Base-by-base conservation (phyloP, 92 coral and sea anemone species). In the Paramuricea clavata region DNA sequence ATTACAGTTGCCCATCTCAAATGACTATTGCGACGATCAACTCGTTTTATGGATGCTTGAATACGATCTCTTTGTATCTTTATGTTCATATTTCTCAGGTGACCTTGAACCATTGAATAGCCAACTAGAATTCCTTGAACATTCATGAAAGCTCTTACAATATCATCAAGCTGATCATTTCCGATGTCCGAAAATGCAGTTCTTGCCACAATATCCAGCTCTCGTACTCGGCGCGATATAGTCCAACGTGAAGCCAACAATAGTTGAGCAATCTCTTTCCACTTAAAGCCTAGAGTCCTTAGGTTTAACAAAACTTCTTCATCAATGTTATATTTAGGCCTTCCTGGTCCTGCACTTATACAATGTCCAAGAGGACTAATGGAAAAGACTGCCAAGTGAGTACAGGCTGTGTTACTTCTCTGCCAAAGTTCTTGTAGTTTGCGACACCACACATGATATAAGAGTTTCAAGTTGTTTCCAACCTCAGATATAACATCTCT, bases 201-300 rank as follows among this genome's bases (percentile, higher is more conserved):
- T 71, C 34, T 73, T 84, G 77, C 77, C 10, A 47, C 82, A 79
- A 87, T 91, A 49, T 89, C 89, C 67, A 89, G 94, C 49, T 81
- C 92, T 23, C 90, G 81, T 52, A 88, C 92, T n/a, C 90, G 88
- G 52, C 92, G 89, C 92, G 92, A 92, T 76, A 89, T 17, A 27
- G 94, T 92, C 90, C 94, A 89, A 59, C 90, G 88, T 26, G 92
- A 92, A 34, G 89, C 90, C 47, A 90, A 85, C 54, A 92, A 83
- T 28, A 89, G 90, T 23, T 86, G 78, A 41, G 94, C 92, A 32
- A 92, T 92, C 72, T 89, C 90, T 89, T 81, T 85, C 92, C 94
- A 92, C 81, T 78, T 85, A 82, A 89, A 89, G 77, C 92, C 92
- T 41, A 92, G 90, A 77, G 64, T 85, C 77, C 92, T 82, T 77